These are phyloP conservation scores for Crotalus horridus DNA, from an alignment of 2,113 vertebrate species.

Conservation along the genomic window DNA sequence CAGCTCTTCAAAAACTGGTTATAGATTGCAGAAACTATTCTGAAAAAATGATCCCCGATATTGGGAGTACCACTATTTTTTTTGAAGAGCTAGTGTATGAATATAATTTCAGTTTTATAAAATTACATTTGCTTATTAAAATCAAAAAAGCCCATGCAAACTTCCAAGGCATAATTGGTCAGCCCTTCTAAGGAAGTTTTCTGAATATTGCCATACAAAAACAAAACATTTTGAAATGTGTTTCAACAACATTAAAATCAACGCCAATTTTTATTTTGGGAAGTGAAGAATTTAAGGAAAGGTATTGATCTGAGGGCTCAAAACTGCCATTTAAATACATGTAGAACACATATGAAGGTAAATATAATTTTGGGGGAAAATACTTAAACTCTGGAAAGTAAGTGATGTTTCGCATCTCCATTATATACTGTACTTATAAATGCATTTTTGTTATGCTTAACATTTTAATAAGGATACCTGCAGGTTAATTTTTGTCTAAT, in stretches of 20 bases:
- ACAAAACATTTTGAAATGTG: neutral
- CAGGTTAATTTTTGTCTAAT: neutral
- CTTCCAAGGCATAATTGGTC: neutral
- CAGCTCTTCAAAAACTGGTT: neutral
- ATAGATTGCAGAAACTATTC: neutral
- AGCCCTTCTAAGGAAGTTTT: neutral
- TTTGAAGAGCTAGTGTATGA: conserved; percentile 8
- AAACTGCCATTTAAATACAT: neutral
- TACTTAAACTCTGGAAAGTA: neutral
- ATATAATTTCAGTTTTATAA: conserved; percentile 23
- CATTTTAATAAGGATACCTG: neutral
- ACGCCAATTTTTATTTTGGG: neutral
- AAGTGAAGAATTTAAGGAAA: neutral
- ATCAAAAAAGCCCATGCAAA: neutral
- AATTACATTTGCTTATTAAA: conserved; percentile 20
- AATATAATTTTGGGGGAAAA: neutral
- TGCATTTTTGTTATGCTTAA: neutral
- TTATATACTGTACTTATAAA: neutral
- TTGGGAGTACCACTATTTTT: neutral
- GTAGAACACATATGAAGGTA: neutral
- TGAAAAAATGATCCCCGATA: neutral
- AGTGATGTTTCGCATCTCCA: neutral
- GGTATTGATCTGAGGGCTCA: neutral
- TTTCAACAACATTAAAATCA: neutral
- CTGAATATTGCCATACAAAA: neutral